Base-by-base conservation (phyloP, 1,140 invertebrate genomes). In the Matsumurasca onukii region DNA sequence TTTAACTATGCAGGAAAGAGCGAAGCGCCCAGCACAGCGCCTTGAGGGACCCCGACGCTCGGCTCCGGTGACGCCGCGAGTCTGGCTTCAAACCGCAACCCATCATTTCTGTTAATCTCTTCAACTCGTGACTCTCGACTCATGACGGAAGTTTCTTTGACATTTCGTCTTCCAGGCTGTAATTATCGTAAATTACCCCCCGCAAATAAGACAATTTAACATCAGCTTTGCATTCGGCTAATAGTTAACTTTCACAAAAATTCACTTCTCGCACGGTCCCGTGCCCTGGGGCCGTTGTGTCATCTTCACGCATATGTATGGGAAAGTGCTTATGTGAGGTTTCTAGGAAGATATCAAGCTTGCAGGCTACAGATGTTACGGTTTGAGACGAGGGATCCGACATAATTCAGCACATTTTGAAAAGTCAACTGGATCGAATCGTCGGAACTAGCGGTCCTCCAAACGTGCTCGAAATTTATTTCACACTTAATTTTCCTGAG, bases 81-180 rank as follows among this genome's bases (percentile, higher is more conserved):
- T 51, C 49, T 20, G n/a, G n/a, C n/a, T n/a, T n/a, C n/a, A n/a
- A n/a, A n/a, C n/a, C n/a, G n/a, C n/a, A n/a, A n/a, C n/a, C 34
- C 34, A 39, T 39, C 17, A 59, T 59, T 59, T 59, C 25, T 22
- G 55, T 59, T 59, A 59, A 59, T 59, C 55, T 59, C 22, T n/a
- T 27, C 2, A 2, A 22, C 24, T 59, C 55, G 55, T 59, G 55
- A 59, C 55, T 59, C 2, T 59, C 2, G 5, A 5, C 9, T 59
- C 24, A 59, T 59, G 55, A 59, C 55, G 55, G 55, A 59, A 29
- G 55, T 59, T 59, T 59, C 55, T 59, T 22, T 59, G 55, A 59
- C 55, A 59, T 59, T 59, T 59, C 55, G 55, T 59, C 24, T 59
- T 27, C 20, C 55, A 59, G 30, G 24, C 24, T 29, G 55, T 27